Evolutionary conservation across 2,113 vertebrate genomes (phyloP), one percentile per base, ranked within the genome.

Genomic region (Xyrauchen texanus): DNA sequence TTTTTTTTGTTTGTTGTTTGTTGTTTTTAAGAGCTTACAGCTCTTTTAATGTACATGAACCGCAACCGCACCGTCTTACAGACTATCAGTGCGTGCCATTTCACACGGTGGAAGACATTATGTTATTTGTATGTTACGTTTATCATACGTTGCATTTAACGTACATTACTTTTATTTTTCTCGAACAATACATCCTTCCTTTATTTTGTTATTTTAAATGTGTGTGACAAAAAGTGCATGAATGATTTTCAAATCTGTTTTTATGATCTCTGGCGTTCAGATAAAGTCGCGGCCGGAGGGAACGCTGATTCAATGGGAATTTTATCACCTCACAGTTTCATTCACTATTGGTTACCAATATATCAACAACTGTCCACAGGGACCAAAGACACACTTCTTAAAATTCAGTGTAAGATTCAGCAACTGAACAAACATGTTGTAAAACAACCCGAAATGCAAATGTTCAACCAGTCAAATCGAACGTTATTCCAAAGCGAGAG

Each of bases 271-370:
- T 34, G n/a, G n/a, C 51, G 15, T 65, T 8, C 16, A 62, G 76
- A 67, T 42, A 83, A 58, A 7, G 13, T 7, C 6, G 55, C 6
- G 34, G 57, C 44, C 71, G 4, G 60, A 46, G 70, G 8, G 57
- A 61, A 57, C 62, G 71, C n/a, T 1, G 81, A 87, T 91, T 89
- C 90, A 87, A 92, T 88, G 91, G 89, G 85, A 91, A 93, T 88
- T 34, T 34, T 85, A 88, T 87, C 87, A 77, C 83, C 87, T 90
- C 88, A 89, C 91, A 89, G 89, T 89, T 89, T 91, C 90, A 83
- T 90, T 90, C 89, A 93, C 93, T 93, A 92, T 92, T 92, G 92
- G 92, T 93, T 93, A 93, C 92, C 92, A 92, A 93, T 93, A 93
- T 93, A 93, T 92, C 92, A 92, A 90, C 81, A 89, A 92, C 91